These are phyloP conservation scores for Campoletis raptor DNA, from an alignment of 2,888 invertebrate genomes.

Conservation along the genomic window DNA sequence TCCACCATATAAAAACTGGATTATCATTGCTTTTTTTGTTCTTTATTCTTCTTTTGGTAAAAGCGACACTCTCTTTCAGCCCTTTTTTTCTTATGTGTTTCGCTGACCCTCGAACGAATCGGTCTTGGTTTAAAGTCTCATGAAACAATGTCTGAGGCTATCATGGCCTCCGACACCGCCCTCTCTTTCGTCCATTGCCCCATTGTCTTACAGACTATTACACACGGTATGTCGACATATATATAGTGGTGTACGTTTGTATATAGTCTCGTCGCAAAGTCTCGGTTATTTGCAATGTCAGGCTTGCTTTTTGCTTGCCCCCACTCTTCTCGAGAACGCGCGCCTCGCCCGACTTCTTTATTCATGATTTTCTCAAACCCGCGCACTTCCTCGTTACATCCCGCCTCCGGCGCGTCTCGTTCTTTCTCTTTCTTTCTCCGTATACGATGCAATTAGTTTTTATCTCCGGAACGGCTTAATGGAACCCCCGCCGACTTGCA, in stretches of 20 bases:
- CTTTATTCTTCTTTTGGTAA: neutral
- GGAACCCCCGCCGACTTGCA: conserved; percentile 61
- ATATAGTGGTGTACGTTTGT: conserved; percentile 1
- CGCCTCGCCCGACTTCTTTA: conserved; percentile 68
- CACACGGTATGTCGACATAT: conserved; percentile 18
- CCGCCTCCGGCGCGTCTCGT: conserved; percentile 53
- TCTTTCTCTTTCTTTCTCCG: conserved; percentile 31
- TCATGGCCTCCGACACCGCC: conserved; percentile 68
- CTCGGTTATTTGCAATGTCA: conserved; percentile 63
- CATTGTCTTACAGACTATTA: conserved; percentile 66
- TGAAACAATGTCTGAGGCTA: conserved; percentile 71
- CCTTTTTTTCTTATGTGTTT: conserved; percentile 8
- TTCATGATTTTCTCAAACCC: conserved; percentile 71
- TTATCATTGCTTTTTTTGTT: conserved; percentile 21
- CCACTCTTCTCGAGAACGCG: conserved; percentile 12
- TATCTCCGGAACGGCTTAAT: conserved; percentile 69
- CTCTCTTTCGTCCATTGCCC: conserved; percentile 60
- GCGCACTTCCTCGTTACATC: conserved; percentile 70
- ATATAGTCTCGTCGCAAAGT: conserved; percentile 26
- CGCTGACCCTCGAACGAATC: conserved; percentile 67
- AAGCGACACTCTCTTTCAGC: conserved; percentile 41
- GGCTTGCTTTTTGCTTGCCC: conserved; percentile 52
- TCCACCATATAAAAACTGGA: neutral
- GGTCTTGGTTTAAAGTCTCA: conserved; percentile 68
- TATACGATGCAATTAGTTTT: conserved; percentile 69